Conservation (phyloP, 1,140 invertebrate genomes). For the Thalassaphorura encarpata region DNA sequence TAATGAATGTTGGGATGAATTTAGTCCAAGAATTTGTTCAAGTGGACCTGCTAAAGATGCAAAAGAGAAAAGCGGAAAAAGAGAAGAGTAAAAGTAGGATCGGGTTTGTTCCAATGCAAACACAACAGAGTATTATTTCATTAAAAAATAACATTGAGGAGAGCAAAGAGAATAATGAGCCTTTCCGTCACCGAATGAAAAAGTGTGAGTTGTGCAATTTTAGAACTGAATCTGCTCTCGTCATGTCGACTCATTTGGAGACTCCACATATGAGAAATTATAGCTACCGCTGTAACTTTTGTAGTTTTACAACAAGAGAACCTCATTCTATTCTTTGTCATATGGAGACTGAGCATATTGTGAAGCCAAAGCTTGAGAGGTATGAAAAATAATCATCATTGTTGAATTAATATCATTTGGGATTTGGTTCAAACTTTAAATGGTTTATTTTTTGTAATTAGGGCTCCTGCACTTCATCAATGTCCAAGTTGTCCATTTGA, state of each 20-base stretch:
- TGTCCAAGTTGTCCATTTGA: slow-evolving; percentile 91
- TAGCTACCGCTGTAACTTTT: slow-evolving; percentile 74
- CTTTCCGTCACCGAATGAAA: slow-evolving; percentile 63
- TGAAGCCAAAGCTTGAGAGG: slow-evolving; percentile 66
- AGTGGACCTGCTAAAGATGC: slow-evolving; percentile 73
- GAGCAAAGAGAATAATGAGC: slow-evolving; percentile 79
- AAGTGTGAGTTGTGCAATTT: slow-evolving; percentile 88
- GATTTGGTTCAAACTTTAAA: no score
- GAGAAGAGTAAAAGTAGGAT: slow-evolving; percentile 43
- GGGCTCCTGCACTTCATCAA: slow-evolving; percentile 73
- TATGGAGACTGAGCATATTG: slow-evolving; percentile 79
- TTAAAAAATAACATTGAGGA: slow-evolving; percentile 72
- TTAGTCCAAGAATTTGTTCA: slow-evolving; percentile 89
- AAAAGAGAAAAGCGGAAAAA: slow-evolving; percentile 63
- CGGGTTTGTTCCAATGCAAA: slow-evolving; percentile 52
- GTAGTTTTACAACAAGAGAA: slow-evolving; percentile 66
- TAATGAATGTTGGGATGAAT: slow-evolving; percentile 82
- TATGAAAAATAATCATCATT: slow-evolving; percentile 5
- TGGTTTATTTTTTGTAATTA: slow-evolving; percentile 14
- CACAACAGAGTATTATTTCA: slow-evolving; percentile 64
- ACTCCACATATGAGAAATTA: slow-evolving; percentile 84
- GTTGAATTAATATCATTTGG: background rate
- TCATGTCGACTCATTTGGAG: slow-evolving; percentile 80
- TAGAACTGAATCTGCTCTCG: slow-evolving; percentile 76
- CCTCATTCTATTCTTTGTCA: slow-evolving; percentile 82